Evolutionary conservation across 1,140 invertebrate species (phyloP), one percentile per base, ranked within the genome.

Genomic region (Lucilia sericata): DNA sequence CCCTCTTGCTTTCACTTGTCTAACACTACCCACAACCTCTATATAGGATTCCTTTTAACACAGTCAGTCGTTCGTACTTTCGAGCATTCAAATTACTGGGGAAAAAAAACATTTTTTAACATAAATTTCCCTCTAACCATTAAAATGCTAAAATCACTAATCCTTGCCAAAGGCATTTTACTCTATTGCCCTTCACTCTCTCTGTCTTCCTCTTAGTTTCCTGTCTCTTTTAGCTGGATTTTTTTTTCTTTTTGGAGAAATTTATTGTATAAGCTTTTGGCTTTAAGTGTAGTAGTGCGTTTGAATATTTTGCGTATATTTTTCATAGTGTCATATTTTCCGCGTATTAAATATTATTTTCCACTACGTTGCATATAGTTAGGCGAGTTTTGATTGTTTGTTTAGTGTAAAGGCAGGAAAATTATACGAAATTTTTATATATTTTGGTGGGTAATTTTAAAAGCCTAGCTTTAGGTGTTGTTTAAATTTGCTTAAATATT

Each of bases 161-260:
- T 75, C 74, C 74, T 75, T 75, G 74, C 74, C 74, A 75, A 75
- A 75, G 74, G 74, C 74, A 75, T 36, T 75, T 42, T 75, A 14
- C 21, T 34, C 34, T 75, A 17, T n/a, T n/a, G 7, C 14, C 55
- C 13, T 17, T 55, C 9, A 17, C 55, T 60, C 55, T 60, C 14
- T n/a, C 55, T 60, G 17, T 17, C 7, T 60, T n/a, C 7, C 5
- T 42, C 7, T 10, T 60, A 14, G 14, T 30, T 30, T 30, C n/a
- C 14, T n/a, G 25, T 30, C 25, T 30, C 25, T 30, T 30, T 30
- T 30, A 30, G 25, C 25, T 30, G 25, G 25, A 30, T n/a, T 60
- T 5, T 17, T 60, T 17, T 17, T 8, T 3, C 36, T 36, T 36
- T 7, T 8, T 42, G 10, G 42, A 42, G 7, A 60, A n/a, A 17